phyloP scores from a whole-genome alignment of 2,797 vertebrate genomes.

The Pseudomugil gertrudae region DNA sequence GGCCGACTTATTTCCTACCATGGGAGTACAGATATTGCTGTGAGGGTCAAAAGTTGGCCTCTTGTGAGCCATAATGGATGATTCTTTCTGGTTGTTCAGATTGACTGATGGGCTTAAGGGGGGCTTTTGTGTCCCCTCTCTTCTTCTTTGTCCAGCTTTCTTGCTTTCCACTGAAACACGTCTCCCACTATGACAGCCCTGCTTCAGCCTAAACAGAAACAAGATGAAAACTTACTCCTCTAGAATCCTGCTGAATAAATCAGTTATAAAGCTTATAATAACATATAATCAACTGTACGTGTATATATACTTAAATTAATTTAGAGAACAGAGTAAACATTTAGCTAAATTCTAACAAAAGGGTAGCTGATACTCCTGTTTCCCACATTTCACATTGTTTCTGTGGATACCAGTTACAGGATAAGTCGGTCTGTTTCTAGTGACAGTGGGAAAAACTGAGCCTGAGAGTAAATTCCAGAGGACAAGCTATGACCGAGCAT shows the following conservation, averaged over 20 bases:
- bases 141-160: constrained; percentile 42
- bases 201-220: constrained; percentile 49
- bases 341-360: no score
- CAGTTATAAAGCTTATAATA: background rate
- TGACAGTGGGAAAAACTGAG: constrained; percentile 71
- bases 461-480: constrained; percentile 70
- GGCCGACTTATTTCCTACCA: constrained; percentile 74
- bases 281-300: background rate
- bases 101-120: constrained; percentile 72
- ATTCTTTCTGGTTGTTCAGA: constrained; percentile 61
- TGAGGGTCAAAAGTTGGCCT: constrained; percentile 78
- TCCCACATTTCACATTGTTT: constrained; percentile 37
- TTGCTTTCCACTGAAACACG: constrained; percentile 50
- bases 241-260: background rate
- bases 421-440: constrained; percentile 66
- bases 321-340: background rate
- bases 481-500: constrained; percentile 68
- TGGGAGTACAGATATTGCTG: constrained; percentile 72
- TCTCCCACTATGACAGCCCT: constrained; percentile 33
- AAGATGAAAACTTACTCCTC: background rate
- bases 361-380: constrained; percentile 8
- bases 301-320: background rate
- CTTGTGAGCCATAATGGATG: constrained; percentile 82
- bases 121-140: constrained; percentile 42
- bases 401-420: constrained; percentile 31